Evolutionary conservation across 2,113 vertebrate species (phyloP).

Genomic region (Excalfactoria chinensis): DNA sequence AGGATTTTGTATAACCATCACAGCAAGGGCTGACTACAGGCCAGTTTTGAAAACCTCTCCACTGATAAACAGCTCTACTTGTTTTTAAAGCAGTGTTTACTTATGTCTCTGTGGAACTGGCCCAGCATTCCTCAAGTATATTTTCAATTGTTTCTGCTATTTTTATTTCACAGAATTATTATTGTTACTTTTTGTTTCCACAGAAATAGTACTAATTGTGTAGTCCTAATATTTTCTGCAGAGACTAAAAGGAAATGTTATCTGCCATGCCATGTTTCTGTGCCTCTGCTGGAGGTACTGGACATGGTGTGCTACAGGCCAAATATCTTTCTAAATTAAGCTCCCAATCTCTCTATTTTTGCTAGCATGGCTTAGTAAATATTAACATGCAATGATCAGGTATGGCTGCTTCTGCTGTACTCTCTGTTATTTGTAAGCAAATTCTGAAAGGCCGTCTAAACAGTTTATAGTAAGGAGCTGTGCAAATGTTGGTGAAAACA

Average conservation of each 20-base stretch:
- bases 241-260: slow-evolving; percentile 22
- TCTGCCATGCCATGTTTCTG: slow-evolving; percentile 17
- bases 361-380: slow-evolving; percentile 28
- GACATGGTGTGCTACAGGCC: background rate
- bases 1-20: background rate
- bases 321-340: slow-evolving; percentile 28
- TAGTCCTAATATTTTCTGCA: background rate
- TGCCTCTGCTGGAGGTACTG: background rate
- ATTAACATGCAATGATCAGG: background rate
- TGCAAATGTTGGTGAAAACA: slow-evolving; percentile 16
- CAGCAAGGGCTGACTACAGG: background rate
- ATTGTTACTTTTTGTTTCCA: slow-evolving; percentile 2
- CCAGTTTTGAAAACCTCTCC: background rate
- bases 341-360: slow-evolving; percentile 19
- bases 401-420: background rate
- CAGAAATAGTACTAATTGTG: background rate
- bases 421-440: background rate
- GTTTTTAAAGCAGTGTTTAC: slow-evolving; percentile 2
- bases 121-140: background rate
- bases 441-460: slow-evolving; percentile 3
- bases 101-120: background rate
- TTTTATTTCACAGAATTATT: background rate
- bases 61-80: background rate
- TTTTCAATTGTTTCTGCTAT: background rate
- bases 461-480: slow-evolving; percentile 36